Percentiles rank a stretch among this genome's conserved stretches.
phyloP scores from a whole-genome alignment of 2,113 vertebrate species.

The Cervus canadensis region DNA sequence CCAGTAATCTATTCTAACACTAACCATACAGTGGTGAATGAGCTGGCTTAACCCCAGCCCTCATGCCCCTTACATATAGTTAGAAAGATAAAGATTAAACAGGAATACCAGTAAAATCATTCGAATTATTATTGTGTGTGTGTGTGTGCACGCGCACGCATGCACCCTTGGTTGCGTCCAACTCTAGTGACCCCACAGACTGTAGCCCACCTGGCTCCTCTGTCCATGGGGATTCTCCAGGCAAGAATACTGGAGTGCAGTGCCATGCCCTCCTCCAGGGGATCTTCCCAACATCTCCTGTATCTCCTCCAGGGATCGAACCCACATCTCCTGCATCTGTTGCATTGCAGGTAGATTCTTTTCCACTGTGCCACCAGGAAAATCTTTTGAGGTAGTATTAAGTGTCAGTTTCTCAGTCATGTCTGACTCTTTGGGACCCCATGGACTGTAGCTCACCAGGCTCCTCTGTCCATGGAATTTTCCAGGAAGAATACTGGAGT shows the following conservation, averaged over 20 bases:
- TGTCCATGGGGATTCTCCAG: background rate
- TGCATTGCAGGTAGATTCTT: background rate
- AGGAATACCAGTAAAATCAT: background rate
- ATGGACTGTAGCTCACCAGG: background rate
- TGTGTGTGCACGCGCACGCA: accelerated
- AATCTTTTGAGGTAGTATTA: background rate
- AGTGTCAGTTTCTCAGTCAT: background rate
- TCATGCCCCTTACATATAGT: background rate
- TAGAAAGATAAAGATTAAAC: background rate
- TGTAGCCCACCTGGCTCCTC: background rate
- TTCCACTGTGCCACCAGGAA: background rate
- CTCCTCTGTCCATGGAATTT: background rate
- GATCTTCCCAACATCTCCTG: background rate
- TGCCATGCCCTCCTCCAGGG: background rate
- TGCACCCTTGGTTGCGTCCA: background rate
- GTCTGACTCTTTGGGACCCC: background rate
- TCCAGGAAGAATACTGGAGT: background rate
- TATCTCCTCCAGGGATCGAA: background rate
- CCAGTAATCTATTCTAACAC: background rate
- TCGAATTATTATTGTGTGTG: background rate
- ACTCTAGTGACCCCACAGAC: background rate
- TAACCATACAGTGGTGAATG: background rate
- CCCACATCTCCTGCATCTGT: background rate
- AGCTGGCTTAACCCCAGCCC: background rate
- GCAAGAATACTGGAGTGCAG: background rate